Base-by-base conservation (phyloP, 1,140 invertebrate genomes). In the Bombus picipes region DNA sequence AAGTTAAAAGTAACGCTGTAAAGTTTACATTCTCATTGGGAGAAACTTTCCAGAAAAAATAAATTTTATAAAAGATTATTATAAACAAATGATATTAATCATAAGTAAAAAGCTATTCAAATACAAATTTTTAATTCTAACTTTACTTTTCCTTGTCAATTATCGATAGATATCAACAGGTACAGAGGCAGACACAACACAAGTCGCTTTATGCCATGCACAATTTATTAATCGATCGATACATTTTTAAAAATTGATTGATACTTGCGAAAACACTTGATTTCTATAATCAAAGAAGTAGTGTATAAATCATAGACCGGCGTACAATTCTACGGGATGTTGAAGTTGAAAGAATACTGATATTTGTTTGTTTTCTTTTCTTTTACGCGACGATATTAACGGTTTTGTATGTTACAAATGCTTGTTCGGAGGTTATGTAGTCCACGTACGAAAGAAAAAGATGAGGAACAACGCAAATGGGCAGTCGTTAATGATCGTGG, bases 221-320 rank as follows among this genome's bases (percentile, higher is more conserved):
- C 77, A 84, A 90, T 90, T 90, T 90, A 90, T 90, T 90, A 85
- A 90, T 90, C 80, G 79, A 90, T 86, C 81, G 89, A 88, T 90
- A 90, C 88, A 90, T 90, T 85, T 89, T 90, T 90, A 90, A 90
- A 90, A 85, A 88, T 90, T 83, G 80, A 87, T 84, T 90, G 73
- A 88, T 87, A 90, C 70, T 87, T 90, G 53, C 72, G 87, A 90
- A 87, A 85, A 90, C 85, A 85, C 83, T 85, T 90, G 79, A 80
- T 82, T 82, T 91, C 78, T 91, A 89, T 88, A 85, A 86, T 85
- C 85, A 85, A 87, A 88, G 82, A 78, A 87, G 83, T 88, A 80
- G 71, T 66, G 81, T 89, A 85, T 85, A 90, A 90, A 90, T 77
- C 53, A 90, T 81, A 90, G 62, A 72, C 87, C 86, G 88, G 85